These are phyloP conservation scores for Sternarchorhynchus goeldii DNA, from an alignment of 2,797 vertebrate species.

Conservation along the genomic window DNA sequence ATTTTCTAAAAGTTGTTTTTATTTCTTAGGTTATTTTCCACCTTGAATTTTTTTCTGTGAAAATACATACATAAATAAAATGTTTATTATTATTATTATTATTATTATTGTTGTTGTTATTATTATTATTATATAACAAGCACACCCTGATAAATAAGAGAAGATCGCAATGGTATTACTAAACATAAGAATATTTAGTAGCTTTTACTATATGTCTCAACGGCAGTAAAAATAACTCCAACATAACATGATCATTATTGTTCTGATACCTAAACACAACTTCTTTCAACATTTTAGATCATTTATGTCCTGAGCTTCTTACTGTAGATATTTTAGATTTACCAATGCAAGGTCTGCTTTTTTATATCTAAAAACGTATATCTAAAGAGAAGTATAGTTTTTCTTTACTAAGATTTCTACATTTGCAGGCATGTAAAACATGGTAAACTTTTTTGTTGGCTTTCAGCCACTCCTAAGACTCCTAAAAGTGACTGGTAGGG, in stretches of 20 bases:
- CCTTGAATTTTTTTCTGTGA: no score
- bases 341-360: no score
- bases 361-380: background rate
- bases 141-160: conserved; percentile 25
- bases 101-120: no score
- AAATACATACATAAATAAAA: no score
- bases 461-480: conserved; percentile 5
- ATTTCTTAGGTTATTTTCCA: no score
- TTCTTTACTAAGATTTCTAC: background rate
- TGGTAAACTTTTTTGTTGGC: background rate
- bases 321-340: background rate
- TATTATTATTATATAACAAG: no score
- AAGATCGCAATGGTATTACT: conserved; percentile 24
- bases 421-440: background rate
- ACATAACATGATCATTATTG: conserved; percentile 20
- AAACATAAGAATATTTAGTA: background rate
- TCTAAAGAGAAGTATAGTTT: background rate
- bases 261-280: conserved; percentile 35
- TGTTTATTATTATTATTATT: no score
- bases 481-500: background rate
- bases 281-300: background rate
- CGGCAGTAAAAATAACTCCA: conserved; percentile 3
- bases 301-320: background rate
- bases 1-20: no score
- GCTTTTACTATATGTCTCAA: background rate